These are phyloP conservation scores for Hydra vulgaris DNA, from an alignment of 30 jellyfish, hydroid and myxozoan species.

Conservation along the genomic window DNA sequence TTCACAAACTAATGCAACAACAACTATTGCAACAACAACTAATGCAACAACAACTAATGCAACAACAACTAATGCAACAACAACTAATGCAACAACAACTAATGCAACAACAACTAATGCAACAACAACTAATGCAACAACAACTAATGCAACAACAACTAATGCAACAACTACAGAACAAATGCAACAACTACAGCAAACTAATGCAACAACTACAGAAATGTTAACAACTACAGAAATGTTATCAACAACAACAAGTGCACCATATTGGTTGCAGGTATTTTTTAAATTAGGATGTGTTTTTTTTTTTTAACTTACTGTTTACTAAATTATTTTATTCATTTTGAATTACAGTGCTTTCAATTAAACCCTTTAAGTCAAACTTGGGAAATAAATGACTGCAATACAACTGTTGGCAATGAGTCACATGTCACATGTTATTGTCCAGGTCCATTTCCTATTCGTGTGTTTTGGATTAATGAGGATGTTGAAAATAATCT, in stretches of 20 bases:
- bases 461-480: not conserved
- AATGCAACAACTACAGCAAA: no score
- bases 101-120: not conserved
- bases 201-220: not conserved
- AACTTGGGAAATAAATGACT: not conserved
- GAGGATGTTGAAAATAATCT: not conserved
- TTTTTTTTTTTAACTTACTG: no score
- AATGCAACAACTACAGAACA: not conserved
- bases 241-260: not conserved
- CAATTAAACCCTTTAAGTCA: no score
- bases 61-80: not conserved
- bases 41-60: not conserved
- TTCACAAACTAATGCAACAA: not conserved
- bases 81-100: not conserved
- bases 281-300: not conserved
- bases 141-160: not conserved
- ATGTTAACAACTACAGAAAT: not conserved
- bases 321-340: no score
- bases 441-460: not conserved
- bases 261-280: not conserved
- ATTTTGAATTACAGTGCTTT: no score
- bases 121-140: not conserved
- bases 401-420: not conserved
- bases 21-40: not conserved
- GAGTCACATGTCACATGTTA: not conserved